These are phyloP conservation scores for Megaceryle alcyon DNA, from an alignment of 2,797 vertebrate species.

Conservation along the genomic window DNA sequence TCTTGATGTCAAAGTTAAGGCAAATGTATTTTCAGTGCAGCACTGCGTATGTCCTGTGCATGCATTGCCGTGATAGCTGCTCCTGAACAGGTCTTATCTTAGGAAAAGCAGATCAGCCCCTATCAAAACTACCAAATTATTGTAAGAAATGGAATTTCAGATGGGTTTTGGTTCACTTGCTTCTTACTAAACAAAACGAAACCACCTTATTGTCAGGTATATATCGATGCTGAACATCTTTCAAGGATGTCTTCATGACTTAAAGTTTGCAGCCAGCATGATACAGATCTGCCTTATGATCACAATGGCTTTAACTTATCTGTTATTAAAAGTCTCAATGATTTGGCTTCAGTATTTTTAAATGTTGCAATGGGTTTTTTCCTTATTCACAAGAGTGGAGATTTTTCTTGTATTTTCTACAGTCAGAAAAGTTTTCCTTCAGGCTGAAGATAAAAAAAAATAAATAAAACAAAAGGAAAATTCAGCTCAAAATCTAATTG, in stretches of 20 bases:
- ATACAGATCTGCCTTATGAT: neutral
- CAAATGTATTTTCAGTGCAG: neutral
- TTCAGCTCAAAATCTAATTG: neutral
- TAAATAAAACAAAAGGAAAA: neutral
- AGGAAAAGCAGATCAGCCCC: neutral
- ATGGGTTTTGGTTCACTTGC: neutral
- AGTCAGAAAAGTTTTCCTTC: neutral
- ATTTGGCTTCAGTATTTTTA: neutral
- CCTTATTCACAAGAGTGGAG: neutral
- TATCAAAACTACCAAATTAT: neutral
- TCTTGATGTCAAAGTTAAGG: neutral
- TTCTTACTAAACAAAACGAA: neutral
- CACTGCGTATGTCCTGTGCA: fast-evolving
- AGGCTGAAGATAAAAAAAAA: neutral
- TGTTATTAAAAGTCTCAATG: neutral
- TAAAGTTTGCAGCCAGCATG: neutral
- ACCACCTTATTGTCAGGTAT: neutral
- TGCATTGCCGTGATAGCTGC: neutral
- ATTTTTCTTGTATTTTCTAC: neutral
- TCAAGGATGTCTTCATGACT: neutral
- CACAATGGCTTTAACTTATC: neutral
- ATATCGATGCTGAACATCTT: neutral
- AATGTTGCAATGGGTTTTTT: neutral
- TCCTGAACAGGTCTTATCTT: neutral
- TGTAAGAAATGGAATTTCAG: neutral